Conservation (phyloP, 2,888 invertebrate genomes). For the Pollenia griseotomentosa region DNA sequence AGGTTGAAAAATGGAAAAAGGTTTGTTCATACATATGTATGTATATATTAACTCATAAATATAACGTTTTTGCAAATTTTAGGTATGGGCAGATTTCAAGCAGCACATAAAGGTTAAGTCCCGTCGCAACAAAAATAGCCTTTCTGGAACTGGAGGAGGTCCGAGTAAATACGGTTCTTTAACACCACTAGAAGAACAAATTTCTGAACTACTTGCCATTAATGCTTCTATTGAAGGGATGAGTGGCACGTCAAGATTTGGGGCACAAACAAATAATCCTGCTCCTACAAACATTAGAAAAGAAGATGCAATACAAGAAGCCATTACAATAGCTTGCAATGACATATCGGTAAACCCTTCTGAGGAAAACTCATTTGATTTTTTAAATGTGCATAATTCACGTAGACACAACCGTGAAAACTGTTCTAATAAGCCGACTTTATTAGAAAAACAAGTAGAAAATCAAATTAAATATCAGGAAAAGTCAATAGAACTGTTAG, state of each 20-base stretch:
- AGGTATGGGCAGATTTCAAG: conserved; percentile 60
- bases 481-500: too few species aligned
- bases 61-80: not conserved
- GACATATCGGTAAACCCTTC: too few species aligned
- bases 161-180: conserved; percentile 53
- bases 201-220: not conserved
- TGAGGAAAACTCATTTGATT: too few species aligned
- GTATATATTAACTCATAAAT: not conserved
- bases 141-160: conserved; percentile 58
- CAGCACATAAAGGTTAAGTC: conserved; percentile 43
- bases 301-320: too few species aligned
- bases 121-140: conserved; percentile 42
- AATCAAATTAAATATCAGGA: too few species aligned
- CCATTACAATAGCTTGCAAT: too few species aligned
- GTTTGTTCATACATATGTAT: not conserved
- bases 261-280: not conserved
- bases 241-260: not conserved
- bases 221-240: not conserved
- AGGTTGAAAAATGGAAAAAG: not conserved
- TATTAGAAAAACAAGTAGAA: too few species aligned
- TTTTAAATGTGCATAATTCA: too few species aligned
- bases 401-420: too few species aligned
- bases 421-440: too few species aligned
- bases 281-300: too few species aligned
- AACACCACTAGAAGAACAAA: conserved; percentile 39